Base-by-base conservation (phyloP, 2,113 vertebrate genomes). In the Acanthochromis polyacanthus region DNA sequence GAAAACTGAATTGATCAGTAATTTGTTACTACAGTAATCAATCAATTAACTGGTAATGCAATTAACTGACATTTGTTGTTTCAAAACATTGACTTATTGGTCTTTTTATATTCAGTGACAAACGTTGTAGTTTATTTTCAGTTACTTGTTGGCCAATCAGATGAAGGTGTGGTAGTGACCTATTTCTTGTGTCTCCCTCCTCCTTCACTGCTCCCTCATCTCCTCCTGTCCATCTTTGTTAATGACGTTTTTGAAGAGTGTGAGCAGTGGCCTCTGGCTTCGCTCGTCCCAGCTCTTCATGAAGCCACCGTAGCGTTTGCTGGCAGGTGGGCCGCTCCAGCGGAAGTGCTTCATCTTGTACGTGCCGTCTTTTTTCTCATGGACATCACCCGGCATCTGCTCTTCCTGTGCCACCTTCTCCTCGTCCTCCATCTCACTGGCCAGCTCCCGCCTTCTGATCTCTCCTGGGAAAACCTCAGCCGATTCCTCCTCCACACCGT, bases 261-360 rank as follows among this genome's bases (percentile, higher is more conserved):
- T 98, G 91, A 98, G 92, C 80, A 99, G 93, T 0, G 97, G 96
- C 51, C 94, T 95, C 85, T 95, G 96, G 81, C 92, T 88, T 66
- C 90, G 92, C 65, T 97, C 96, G 12, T 94, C 93, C 94, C 94
- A 95, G 0, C 95, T 94, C 82, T 89, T 95, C 96, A 98, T 97
- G 93, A 99, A 98, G 78, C 97, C 97, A 0, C 97, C 97, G 0
- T 98, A 98, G 75, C 97, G 96, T 83, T 98, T 99, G 93, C 91
- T 94, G 78, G 95, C 94, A 10, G 88, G 90, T 0, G 95, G 96
- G 2, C 71, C 53, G 2, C 94, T 89, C 97, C 96, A 97, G 46
- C 96, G 95, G 73, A 97, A 97, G 60, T 95, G 97, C 50, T 85
- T 92, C 93, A 96, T 94, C 85, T 85, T 94, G 43, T 96, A 97